Evolutionary conservation across 2,888 invertebrate genomes (phyloP), one percentile per base, ranked within the genome.

Genomic region (Drosophila pullipes): DNA sequence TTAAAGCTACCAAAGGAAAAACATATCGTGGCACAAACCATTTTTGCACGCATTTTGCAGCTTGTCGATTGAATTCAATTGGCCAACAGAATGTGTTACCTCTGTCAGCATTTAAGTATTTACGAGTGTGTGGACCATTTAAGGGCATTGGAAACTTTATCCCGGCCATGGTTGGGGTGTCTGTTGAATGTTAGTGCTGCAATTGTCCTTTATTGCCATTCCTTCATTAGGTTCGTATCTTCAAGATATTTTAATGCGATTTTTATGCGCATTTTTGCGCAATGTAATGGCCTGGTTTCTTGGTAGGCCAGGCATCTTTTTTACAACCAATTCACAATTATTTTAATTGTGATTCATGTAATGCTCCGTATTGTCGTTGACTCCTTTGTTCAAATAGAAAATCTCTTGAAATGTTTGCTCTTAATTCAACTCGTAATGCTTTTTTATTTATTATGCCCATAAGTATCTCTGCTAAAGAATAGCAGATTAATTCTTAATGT

Each of bases 171-270:
- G 57, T 54, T 52, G 39, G 59, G 54, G 54, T 41, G 52, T 47
- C 66, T 57, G 55, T 31, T 39, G n/a, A 59, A 47, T 64, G 52
- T 49, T 71, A 16, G 57, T 54, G 60, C 28, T 57, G 69, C 81
- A 85, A 77, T 74, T 81, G 88, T 85, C 88, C 88, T 85, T 89
- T 83, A 80, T 87, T 70, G 89, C 80, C 80, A 80, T 89, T 86
- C 87, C 80, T 81, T 83, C 72, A 83, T 77, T 79, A 77, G 72
- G 64, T 55, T 64, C 61, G 50, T 60, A 52, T 76, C 75, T 81
- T 63, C 58, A 68, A 73, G 74, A 77, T 68, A 85, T 85, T 79
- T 86, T 86, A 85, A 89, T 84, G 87, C 77, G 74, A 82, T 81
- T 87, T 81, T 87, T 85, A 87, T 85, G 85, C 70, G 85, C 90